Percentiles rank a stretch among this genome's conserved stretches.
Conservation (phyloP, 2,888 invertebrate genomes). For the Melanostoma scalare region DNA sequence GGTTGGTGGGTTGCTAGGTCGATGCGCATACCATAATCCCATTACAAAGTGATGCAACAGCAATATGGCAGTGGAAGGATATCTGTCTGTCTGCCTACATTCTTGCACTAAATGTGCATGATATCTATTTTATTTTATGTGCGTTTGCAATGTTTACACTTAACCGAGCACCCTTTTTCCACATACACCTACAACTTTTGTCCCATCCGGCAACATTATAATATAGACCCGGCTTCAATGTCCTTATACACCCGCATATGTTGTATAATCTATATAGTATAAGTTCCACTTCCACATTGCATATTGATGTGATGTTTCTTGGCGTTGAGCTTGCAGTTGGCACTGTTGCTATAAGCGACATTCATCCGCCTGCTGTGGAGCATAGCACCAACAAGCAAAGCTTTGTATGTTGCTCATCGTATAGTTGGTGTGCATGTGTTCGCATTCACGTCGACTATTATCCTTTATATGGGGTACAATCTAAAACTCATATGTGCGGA, state of each 20-base stretch:
- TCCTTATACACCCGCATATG: constrained; percentile 16
- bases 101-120: constrained; percentile 67
- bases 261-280: constrained; percentile 26
- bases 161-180: constrained; percentile 56
- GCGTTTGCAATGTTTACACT: constrained; percentile 66
- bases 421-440: constrained; percentile 29
- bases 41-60: constrained; percentile 59
- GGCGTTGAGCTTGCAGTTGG: constrained; percentile 67
- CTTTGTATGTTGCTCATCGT: background rate
- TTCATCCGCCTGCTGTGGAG: constrained; percentile 32
- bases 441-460: constrained; percentile 64
- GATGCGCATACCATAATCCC: constrained; percentile 52
- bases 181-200: constrained; percentile 23
- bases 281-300: constrained; percentile 64
- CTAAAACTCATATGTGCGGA: constrained; percentile 72
- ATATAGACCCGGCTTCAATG: constrained; percentile 30
- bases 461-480: constrained; percentile 63
- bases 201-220: constrained; percentile 36
- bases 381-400: background rate
- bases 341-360: constrained; percentile 70
- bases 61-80: constrained; percentile 53
- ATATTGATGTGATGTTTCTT: constrained; percentile 71
- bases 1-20: background rate
- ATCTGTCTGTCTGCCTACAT: constrained; percentile 65
- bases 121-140: constrained; percentile 68